These are phyloP conservation scores for Chrysolina oricalcia DNA, from an alignment of 2,888 invertebrate genomes.

Conservation along the genomic window DNA sequence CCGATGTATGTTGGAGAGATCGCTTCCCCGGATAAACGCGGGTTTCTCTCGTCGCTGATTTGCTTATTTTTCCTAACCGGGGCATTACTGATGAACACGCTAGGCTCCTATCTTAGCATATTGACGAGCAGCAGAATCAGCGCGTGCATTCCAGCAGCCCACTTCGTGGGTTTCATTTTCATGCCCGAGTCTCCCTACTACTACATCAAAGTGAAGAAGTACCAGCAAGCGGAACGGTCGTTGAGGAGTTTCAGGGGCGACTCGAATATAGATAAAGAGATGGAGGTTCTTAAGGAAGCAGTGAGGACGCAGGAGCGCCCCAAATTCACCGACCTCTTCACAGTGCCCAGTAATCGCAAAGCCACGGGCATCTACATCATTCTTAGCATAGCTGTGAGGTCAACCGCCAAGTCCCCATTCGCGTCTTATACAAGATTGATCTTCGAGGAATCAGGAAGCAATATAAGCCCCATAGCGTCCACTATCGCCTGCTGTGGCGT, in stretches of 20 bases:
- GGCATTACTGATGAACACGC: conserved; percentile 77
- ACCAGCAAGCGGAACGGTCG: conserved; percentile 71
- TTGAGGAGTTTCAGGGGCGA: conserved; percentile 71
- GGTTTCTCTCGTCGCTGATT: conserved; percentile 78
- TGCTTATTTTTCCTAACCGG: conserved; percentile 75
- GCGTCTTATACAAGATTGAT: conserved; percentile 77
- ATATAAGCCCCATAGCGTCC: conserved; percentile 68
- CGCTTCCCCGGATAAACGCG: conserved; percentile 75
- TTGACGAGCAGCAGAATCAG: conserved; percentile 72
- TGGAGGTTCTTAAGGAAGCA: conserved; percentile 53
- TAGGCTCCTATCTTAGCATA: conserved; percentile 71
- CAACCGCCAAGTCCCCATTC: conserved; percentile 28
- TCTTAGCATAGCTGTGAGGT: not conserved
- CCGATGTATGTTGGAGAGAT: conserved; percentile 79
- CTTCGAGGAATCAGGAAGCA: conserved; percentile 69
- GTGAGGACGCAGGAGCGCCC: conserved; percentile 61
- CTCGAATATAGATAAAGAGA: conserved; percentile 55
- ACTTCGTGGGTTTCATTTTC: conserved; percentile 71
- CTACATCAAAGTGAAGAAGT: conserved; percentile 69
- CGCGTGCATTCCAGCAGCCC: conserved; percentile 70
- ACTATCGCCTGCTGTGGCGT: conserved; percentile 70
- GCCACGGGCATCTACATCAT: conserved; percentile 54
- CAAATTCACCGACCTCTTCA: conserved; percentile 59
- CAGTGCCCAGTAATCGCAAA: conserved; percentile 57
- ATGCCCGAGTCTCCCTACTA: conserved; percentile 78